Conservation (phyloP, 1,140 invertebrate genomes). For the Streblospio benedicti region DNA sequence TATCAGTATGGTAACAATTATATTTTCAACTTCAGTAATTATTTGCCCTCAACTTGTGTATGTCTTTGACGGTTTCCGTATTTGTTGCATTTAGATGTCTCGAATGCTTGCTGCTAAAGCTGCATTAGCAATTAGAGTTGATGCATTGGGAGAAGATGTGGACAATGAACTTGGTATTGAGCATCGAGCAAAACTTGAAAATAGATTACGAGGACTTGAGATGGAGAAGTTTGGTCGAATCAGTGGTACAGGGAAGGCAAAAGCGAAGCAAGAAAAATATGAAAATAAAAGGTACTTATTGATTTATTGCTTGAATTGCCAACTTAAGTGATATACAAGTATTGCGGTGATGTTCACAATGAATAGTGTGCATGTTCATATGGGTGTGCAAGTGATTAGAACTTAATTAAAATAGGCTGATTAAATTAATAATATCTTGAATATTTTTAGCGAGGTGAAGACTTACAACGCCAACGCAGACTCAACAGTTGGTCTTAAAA, state of each 20-base stretch:
- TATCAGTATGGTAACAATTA: no score
- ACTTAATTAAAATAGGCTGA: no score
- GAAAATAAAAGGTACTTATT: constrained; percentile 62
- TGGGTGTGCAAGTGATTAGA: no score
- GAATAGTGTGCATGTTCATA: no score
- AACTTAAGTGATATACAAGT: no score
- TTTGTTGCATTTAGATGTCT: constrained; percentile 63
- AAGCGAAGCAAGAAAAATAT: constrained; percentile 84
- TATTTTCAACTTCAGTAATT: no score
- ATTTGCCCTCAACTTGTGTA: no score
- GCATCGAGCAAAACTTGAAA: constrained; percentile 78
- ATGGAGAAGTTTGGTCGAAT: constrained; percentile 47
- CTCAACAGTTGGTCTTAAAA: constrained; percentile 56
- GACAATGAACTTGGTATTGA: constrained; percentile 70
- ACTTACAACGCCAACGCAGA: constrained; percentile 49
- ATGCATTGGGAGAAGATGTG: constrained; percentile 89
- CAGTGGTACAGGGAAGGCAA: constrained; percentile 65
- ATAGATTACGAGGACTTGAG: constrained; percentile 64
- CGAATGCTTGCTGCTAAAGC: constrained; percentile 95
- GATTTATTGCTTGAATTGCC: no score
- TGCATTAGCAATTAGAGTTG: constrained; percentile 81
- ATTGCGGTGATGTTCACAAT: no score
- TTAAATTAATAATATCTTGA: not conserved
- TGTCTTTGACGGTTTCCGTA: no score
- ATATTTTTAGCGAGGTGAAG: constrained; percentile 45